phyloP scores from a whole-genome alignment of 2,888 invertebrate genomes.

The Pyralis farinalis region DNA sequence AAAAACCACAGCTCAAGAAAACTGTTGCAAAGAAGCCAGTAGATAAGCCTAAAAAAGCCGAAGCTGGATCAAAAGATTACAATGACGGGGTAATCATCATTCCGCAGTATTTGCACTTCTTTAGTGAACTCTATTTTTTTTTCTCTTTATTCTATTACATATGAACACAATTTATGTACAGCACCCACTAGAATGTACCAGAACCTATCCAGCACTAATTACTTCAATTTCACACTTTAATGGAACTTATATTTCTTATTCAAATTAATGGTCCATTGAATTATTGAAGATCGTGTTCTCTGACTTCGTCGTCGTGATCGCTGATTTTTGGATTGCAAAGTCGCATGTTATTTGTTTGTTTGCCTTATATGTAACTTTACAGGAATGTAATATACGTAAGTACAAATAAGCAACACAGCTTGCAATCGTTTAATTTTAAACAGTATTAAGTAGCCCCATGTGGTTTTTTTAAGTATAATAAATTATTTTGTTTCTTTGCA shows the following conservation, averaged over 20 bases:
- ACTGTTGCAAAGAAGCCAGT: constrained; percentile 57
- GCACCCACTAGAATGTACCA: constrained; percentile 7
- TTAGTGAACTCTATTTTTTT: constrained; percentile 39
- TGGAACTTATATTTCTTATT: background rate
- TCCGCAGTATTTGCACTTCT: constrained; percentile 26
- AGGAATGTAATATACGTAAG: constrained; percentile 7
- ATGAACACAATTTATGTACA: constrained; percentile 18
- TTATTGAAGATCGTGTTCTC: background rate
- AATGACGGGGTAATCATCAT: constrained; percentile 58
- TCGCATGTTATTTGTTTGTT: constrained; percentile 58
- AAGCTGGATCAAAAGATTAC: constrained; percentile 37
- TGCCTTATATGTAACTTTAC: constrained; percentile 25
- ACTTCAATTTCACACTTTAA: constrained; percentile 12
- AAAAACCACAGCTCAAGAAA: constrained; percentile 74
- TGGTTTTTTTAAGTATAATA: too few species aligned
- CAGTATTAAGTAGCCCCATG: too few species aligned
- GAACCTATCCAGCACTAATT: constrained; percentile 8
- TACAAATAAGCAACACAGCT: background rate
- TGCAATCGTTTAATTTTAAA: too few species aligned
- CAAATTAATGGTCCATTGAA: background rate
- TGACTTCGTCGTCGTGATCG: constrained; percentile 29
- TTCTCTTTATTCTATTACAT: constrained; percentile 23
- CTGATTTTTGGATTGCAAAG: constrained; percentile 35
- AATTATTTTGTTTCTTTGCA: too few species aligned
- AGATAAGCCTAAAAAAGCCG: constrained; percentile 60